Percentiles rank a stretch among this genome's conserved stretches.
These are phyloP conservation scores for Campopleginae sp. DNA, from an alignment of 2,888 invertebrate genomes.

Conservation along the genomic window DNA sequence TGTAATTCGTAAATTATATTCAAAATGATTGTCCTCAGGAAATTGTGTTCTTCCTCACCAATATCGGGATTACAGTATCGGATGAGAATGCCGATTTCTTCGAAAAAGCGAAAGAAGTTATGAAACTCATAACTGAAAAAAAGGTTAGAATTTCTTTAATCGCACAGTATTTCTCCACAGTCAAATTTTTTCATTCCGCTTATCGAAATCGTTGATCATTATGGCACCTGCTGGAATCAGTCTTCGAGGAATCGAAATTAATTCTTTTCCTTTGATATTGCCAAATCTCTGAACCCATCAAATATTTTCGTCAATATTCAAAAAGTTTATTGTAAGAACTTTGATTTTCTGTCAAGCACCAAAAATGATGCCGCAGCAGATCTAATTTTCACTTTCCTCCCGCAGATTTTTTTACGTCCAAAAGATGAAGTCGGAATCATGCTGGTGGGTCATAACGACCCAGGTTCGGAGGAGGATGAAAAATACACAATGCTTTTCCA, in stretches of 20 bases:
- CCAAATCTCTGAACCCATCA: neutral
- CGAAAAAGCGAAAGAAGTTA: conserved; percentile 60
- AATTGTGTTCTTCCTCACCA: conserved; percentile 49
- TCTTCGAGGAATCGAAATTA: neutral
- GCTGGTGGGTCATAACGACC: conserved; percentile 1
- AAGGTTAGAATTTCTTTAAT: neutral
- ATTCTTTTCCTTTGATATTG: neutral
- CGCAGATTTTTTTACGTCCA: conserved; percentile 59
- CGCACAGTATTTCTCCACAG: neutral
- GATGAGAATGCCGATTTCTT: conserved; percentile 41
- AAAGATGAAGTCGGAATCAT: conserved; percentile 56
- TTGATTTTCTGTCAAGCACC: neutral
- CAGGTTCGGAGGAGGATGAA: neutral
- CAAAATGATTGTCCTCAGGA: conserved; percentile 28
- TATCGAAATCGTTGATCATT: neutral
- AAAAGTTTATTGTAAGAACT: neutral
- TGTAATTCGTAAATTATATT: neutral
- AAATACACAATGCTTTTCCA: neutral
- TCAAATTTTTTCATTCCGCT: neutral
- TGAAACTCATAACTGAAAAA: conserved; percentile 50
- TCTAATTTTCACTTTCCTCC: neutral
- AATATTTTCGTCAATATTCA: neutral
- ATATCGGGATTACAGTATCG: conserved; percentile 29
- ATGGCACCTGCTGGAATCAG: neutral
- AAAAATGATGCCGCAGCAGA: neutral